Evolutionary conservation across 2,113 vertebrate species (phyloP), one percentile per base, ranked within the genome.

Genomic region (Tricholaema leucomelas): DNA sequence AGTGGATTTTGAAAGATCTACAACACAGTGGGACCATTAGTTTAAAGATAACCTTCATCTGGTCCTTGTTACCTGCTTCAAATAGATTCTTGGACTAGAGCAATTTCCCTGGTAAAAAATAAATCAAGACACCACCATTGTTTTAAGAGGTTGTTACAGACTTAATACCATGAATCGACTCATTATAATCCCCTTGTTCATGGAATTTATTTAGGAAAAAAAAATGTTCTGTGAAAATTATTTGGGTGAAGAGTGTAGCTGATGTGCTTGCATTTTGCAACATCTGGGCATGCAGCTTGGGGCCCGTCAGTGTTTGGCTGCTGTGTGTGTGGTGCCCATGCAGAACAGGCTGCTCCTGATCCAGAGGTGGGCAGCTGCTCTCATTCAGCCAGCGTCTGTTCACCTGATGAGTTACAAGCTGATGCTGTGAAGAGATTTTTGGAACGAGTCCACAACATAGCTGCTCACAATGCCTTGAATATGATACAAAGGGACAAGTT

Each of bases 281-380:
- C 44, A 15, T 6, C 15, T n/a, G 75, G 15, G 65, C 4, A 2
- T 4, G 25, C 50, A 21, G 28, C 25, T 4, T 5, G 56, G 59
- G 27, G 8, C 24, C 15, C 8, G 5, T 8, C 15, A 8, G 16
- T 3, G 0, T 23, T 10, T 24, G 78, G 31, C 33, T 42, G 56
- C 35, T 0, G 17, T 3, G 10, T 1, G 28, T 18, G 38, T 8
- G 0, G 21, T 11, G n/a, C 40, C 50, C 21, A 2, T 0, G 3
- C 36, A 11, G 61, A 17, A 4, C 5, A 0, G 30, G 16, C 7
- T 2, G 2, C 33, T 33, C 10, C 59, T 4, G 0, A 7, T 5
- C 40, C 73, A 6, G 15, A 0, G 58, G 15, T 14, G 21, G 1
- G 30, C 42, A 4, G 48, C 8, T 20, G 31, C 56, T 38, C 33